Percentiles rank a stretch among this genome's conserved stretches.
Conservation (phyloP, 2,888 invertebrate genomes). For the Drosophila cracens region DNA sequence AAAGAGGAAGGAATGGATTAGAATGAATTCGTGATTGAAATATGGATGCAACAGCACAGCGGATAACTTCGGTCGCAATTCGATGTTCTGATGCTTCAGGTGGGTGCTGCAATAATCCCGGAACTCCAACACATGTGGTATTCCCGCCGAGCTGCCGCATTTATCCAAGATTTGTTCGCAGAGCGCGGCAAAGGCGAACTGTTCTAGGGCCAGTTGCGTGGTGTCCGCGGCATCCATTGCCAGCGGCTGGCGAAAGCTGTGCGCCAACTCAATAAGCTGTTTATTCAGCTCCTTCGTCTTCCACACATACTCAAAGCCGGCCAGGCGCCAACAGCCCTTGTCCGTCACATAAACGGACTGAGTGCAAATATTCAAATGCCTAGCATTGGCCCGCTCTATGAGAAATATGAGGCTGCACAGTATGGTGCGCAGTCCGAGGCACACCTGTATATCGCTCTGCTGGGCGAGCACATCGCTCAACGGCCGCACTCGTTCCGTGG, state of each 20-base stretch:
- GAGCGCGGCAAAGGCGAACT: constrained; percentile 91
- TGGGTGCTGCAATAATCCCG: constrained; percentile 89
- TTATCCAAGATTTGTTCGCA: constrained; percentile 89
- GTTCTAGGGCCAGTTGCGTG: constrained; percentile 88
- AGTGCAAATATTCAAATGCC: constrained; percentile 93
- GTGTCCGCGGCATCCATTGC: constrained; percentile 86
- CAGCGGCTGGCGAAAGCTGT: constrained; percentile 89
- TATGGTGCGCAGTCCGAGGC: constrained; percentile 93
- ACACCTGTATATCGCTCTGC: constrained; percentile 92
- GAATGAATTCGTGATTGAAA: constrained; percentile 94
- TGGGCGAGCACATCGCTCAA: constrained; percentile 88
- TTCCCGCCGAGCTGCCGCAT: constrained; percentile 86
- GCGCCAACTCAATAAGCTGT: constrained; percentile 89
- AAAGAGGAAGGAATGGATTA: constrained; percentile 92
- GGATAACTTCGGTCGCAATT: constrained; percentile 89
- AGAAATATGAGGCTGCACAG: constrained; percentile 93
- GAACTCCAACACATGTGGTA: constrained; percentile 89
- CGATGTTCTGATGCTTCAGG: constrained; percentile 88
- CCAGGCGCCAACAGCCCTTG: constrained; percentile 95
- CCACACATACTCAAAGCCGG: constrained; percentile 93
- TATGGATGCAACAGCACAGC: constrained; percentile 90
- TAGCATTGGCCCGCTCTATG: constrained; percentile 91
- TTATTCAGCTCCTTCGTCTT: constrained; percentile 88
- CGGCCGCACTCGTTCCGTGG: constrained; percentile 93
- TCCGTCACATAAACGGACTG: constrained; percentile 92